phyloP scores from a whole-genome alignment of 2,113 vertebrate genomes.

The Pheucticus melanocephalus region DNA sequence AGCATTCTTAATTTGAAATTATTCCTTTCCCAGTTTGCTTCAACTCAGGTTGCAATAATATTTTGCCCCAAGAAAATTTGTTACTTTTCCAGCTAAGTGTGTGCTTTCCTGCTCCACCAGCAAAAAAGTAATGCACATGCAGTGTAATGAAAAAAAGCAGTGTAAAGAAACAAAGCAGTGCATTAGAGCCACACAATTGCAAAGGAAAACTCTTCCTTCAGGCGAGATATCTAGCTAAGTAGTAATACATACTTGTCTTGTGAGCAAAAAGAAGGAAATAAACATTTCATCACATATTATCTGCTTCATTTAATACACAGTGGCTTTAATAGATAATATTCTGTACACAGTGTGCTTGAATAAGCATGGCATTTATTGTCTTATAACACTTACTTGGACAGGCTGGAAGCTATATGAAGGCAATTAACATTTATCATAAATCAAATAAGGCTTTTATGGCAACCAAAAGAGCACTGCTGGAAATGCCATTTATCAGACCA shows the following conservation, averaged over 20 bases:
- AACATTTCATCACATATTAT: constrained; percentile 65
- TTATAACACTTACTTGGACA: constrained; percentile 37
- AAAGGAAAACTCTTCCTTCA: constrained; percentile 2
- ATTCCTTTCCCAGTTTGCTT: neutral
- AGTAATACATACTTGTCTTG: constrained; percentile 32
- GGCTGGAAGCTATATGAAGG: constrained; percentile 37
- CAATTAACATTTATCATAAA: constrained; percentile 72
- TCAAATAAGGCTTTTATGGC: constrained; percentile 51
- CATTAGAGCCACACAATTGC: neutral
- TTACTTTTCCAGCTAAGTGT: neutral
- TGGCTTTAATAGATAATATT: constrained; percentile 61
- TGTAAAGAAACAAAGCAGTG: neutral
- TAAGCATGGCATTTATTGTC: constrained; percentile 53
- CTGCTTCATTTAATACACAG: constrained; percentile 67
- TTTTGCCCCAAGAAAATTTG: neutral
- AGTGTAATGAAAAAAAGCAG: neutral
- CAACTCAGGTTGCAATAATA: neutral
- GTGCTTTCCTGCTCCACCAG: neutral
- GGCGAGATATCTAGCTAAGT: neutral
- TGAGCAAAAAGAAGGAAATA: constrained; percentile 45
- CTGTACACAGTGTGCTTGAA: constrained; percentile 21
- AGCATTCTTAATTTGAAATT: neutral
- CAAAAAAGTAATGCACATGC: neutral
- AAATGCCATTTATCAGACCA: constrained; percentile 4
- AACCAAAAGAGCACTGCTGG: neutral